A percentile compares a stretch with the other conserved stretches of the same genome.
Evolutionary conservation across 2,797 vertebrate genomes (phyloP).

Genomic region (Molossus alvarezi): DNA sequence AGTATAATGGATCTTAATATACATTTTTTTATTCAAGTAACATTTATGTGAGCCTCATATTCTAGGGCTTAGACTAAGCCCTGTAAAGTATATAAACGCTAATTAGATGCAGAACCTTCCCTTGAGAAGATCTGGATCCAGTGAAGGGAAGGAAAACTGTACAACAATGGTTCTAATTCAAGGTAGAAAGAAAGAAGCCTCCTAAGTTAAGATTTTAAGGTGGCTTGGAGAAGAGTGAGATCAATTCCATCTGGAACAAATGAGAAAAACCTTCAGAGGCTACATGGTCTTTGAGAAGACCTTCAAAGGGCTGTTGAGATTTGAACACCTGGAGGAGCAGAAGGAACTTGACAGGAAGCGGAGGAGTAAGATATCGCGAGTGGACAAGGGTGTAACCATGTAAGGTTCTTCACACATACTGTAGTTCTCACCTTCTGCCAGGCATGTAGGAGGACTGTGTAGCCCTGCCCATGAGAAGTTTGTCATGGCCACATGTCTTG

Average conservation of each 20-base stretch:
- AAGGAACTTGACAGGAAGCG: background rate
- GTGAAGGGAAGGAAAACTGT: background rate
- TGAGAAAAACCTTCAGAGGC: background rate
- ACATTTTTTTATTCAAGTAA: background rate
- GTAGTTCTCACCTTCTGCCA: background rate
- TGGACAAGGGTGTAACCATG: background rate
- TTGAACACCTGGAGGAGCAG: background rate
- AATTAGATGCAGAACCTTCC: background rate
- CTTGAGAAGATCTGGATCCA: background rate
- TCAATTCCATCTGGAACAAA: background rate
- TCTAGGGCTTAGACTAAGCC: background rate
- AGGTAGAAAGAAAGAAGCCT: slow-evolving; percentile 4
- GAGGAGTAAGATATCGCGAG: background rate
- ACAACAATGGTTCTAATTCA: background rate
- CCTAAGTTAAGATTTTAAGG: slow-evolving; percentile 8
- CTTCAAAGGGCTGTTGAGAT: background rate
- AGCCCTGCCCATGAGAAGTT: background rate
- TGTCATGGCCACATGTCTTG: background rate
- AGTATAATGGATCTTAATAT: background rate
- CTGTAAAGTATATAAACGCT: background rate
- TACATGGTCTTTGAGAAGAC: background rate
- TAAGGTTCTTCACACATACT: background rate
- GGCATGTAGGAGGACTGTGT: background rate
- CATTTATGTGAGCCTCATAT: background rate
- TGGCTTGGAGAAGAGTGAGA: background rate